Base-by-base conservation (phyloP, 2,797 vertebrate genomes). In the Australoheros facetus region DNA sequence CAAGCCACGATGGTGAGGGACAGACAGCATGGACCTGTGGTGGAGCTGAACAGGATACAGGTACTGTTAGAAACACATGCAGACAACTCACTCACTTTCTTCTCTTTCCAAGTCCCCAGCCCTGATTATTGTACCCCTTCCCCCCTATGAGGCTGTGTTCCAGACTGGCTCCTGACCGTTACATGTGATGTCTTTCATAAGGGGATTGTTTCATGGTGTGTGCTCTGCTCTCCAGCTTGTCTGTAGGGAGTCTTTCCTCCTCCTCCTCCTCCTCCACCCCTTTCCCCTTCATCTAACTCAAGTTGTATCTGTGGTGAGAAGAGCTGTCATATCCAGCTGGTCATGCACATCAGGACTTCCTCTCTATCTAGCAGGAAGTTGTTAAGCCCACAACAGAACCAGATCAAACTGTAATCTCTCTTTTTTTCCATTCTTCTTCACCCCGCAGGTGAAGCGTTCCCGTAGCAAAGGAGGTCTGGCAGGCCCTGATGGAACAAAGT, bases 1-100 rank as follows among this genome's bases (percentile, higher is more conserved):
- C 98, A 99, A 88, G 98, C 98, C 26, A 99, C 98, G 1, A 99
- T 99, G 98, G 98, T 99, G 85, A 95, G 98, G 83, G 98, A 99
- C 92, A 91, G 98, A 48, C 98, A 99, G 71, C 98, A 99, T 0
- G 98, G 98, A 7, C 98, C 98, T 2, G 98, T 99, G 0, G 98
- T 99, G 76, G 98, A 99, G 85, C 95, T 99, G 80, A 99, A 99
- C 93, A 96, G 98, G 84, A 99, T 99, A 91, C 98, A 99, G 97
- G 98, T 98, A 94, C 39, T 26, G 12, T 7, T 32, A 6, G 17
- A 72, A 51, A 57, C 51, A 19, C 59, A 56, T 23, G n/a, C 23
- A n/a, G 7, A 51, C 19, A 48, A 23, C 23, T 51, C 16, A 28
- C n/a, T 57, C 34, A 56, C 48, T 79, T 60, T 54, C 45, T 4